phyloP scores from a whole-genome alignment of 1,140 invertebrate species.

The Sarcophaga peregrina region DNA sequence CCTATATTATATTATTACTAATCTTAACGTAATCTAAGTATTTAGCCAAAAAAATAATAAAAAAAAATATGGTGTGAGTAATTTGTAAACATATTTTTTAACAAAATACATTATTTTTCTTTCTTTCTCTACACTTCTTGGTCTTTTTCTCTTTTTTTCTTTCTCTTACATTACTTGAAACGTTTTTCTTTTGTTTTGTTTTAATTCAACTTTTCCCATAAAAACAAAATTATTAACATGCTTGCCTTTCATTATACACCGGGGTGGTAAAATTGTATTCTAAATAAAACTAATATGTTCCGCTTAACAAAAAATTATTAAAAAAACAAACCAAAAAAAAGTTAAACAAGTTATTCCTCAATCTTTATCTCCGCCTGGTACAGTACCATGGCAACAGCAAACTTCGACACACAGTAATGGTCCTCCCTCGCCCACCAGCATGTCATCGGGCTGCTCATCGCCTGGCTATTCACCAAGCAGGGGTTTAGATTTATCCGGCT shows the following conservation, averaged over 20 bases:
- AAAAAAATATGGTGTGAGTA: background rate
- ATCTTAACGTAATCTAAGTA: background rate
- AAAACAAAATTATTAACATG: background rate
- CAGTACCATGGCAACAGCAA: constrained; percentile 71
- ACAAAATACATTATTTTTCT: background rate
- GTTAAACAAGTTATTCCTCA: constrained; percentile 74
- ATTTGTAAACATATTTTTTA: background rate
- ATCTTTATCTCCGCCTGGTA: constrained; percentile 70
- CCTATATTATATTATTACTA: background rate
- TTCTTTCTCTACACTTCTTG: background rate
- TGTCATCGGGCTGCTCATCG: constrained; percentile 73
- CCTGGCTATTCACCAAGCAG: constrained; percentile 67
- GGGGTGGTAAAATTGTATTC: background rate
- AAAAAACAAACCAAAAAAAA: constrained; percentile 48
- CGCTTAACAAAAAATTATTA: background rate
- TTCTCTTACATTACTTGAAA: no score
- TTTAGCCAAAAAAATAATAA: background rate
- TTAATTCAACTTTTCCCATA: background rate
- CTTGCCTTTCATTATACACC: constrained; percentile 8
- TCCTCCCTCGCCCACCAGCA: constrained; percentile 73
- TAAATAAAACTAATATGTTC: background rate
- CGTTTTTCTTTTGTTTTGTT: background rate
- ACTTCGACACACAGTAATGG: constrained; percentile 68
- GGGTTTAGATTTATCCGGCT: constrained; percentile 68
- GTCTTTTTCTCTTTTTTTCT: constrained; percentile 1